Conservation (phyloP, 2,113 vertebrate species). For the Ochotona curzoniae region DNA sequence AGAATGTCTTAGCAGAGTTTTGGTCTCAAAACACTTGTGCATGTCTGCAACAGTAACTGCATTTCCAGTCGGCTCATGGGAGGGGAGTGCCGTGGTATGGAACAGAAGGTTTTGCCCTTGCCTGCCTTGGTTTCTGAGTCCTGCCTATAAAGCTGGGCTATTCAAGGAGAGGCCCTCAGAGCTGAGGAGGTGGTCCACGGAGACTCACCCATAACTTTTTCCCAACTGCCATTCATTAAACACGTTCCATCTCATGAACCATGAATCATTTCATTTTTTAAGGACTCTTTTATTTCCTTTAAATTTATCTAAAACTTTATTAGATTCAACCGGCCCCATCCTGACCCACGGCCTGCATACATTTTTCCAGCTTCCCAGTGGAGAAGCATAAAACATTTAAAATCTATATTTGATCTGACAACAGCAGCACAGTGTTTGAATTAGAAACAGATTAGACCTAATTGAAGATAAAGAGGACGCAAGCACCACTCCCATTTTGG, state of each 20-base stretch:
- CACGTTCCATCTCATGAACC: slow-evolving; percentile 83
- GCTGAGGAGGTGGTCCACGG: slow-evolving; percentile 75
- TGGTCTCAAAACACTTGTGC: no score
- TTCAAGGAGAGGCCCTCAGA: slow-evolving; percentile 64
- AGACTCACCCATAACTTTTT: slow-evolving; percentile 75
- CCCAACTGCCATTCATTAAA: slow-evolving; percentile 81
- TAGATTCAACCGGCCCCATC: slow-evolving; percentile 74
- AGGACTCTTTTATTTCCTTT: slow-evolving; percentile 83
- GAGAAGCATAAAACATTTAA: slow-evolving; percentile 88
- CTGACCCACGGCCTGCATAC: slow-evolving; percentile 78
- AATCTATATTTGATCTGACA: slow-evolving; percentile 98
- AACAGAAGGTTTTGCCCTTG: slow-evolving; percentile 28
- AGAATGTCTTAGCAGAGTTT: no score
- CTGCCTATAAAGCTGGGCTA: slow-evolving; percentile 85
- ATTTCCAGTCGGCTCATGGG: slow-evolving; percentile 62
- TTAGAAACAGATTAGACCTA: slow-evolving; percentile 97
- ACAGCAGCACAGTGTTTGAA: slow-evolving; percentile 93
- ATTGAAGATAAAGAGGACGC: slow-evolving; percentile 96
- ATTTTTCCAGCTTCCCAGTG: slow-evolving; percentile 81
- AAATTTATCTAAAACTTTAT: slow-evolving; percentile 87
- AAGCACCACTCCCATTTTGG: slow-evolving; percentile 93
- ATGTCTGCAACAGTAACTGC: slow-evolving; percentile 27
- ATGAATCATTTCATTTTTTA: slow-evolving; percentile 82
- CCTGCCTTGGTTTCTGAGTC: slow-evolving; percentile 87
- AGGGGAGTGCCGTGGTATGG: slow-evolving; percentile 52